phyloP scores from a whole-genome alignment of 2,797 vertebrate genomes.

The Muraenolepis orangiensis region DNA sequence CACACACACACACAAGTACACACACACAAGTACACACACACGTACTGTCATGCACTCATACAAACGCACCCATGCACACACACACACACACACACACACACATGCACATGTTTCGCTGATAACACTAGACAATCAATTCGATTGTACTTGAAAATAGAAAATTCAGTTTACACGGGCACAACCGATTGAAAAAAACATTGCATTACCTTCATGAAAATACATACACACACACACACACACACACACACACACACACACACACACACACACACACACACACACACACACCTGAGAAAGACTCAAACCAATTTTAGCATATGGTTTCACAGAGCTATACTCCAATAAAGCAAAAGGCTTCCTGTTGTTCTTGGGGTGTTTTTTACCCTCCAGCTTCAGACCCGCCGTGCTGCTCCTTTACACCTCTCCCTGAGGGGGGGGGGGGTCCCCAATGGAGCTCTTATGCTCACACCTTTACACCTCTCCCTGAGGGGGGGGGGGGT shows the following conservation, averaged over 20 bases:
- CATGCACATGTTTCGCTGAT: no score
- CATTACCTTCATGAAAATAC: conserved; percentile 16
- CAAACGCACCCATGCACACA: neutral
- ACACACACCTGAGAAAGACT: neutral
- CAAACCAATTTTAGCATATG: neutral
- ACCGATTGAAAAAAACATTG: no score
- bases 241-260: neutral
- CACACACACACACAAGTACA: neutral
- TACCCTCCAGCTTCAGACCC: no score
- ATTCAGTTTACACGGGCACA: no score
- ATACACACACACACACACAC: neutral
- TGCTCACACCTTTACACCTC: no score
- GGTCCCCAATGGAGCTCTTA: neutral
- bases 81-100: neutral
- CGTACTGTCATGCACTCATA: neutral
- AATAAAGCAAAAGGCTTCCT: neutral
- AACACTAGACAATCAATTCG: no score
- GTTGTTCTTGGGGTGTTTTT: neutral
- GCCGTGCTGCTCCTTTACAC: no score
- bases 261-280: neutral
- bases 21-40: neutral
- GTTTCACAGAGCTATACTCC: neutral
- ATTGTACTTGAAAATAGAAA: no score
- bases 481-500: neutral
- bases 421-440: neutral